A percentile compares a stretch with the other conserved stretches of the same genome.
Conservation (phyloP, 2,113 vertebrate genomes). For the Phalacrocorax pelagicus region DNA sequence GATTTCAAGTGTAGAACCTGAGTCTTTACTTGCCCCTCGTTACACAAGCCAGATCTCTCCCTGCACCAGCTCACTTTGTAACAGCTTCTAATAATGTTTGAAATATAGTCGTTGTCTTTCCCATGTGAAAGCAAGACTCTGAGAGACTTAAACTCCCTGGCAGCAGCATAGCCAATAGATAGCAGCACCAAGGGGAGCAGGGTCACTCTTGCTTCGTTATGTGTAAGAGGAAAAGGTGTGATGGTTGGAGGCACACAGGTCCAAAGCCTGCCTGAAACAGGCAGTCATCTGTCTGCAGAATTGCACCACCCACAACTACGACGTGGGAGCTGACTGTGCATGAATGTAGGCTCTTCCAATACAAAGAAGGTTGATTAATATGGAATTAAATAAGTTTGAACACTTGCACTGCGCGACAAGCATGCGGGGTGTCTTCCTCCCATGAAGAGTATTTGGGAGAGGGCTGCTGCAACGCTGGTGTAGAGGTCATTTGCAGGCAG, state of each 20-base stretch:
- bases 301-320: not conserved
- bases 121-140: accelerated
- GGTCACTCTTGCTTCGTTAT: not conserved
- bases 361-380: not conserved
- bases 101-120: not conserved
- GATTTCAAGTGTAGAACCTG: not conserved
- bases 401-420: accelerated
- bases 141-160: not conserved
- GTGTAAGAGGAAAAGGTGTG: not conserved
- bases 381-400: not conserved
- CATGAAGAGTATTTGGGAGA: accelerated
- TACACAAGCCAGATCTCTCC: not conserved
- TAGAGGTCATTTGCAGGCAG: not conserved
- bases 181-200: not conserved
- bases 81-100: not conserved
- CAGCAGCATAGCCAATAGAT: not conserved
- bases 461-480: not conserved
- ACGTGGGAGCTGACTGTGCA: accelerated
- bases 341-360: not conserved
- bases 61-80: not conserved
- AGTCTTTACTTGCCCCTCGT: not conserved
- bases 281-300: not conserved
- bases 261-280: not conserved
- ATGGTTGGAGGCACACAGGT: not conserved
- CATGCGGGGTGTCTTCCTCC: not conserved